Percentiles rank a stretch among this genome's conserved stretches.
Evolutionary conservation across 2,797 vertebrate genomes (phyloP).

Genomic region (Pangasius krempfi): DNA sequence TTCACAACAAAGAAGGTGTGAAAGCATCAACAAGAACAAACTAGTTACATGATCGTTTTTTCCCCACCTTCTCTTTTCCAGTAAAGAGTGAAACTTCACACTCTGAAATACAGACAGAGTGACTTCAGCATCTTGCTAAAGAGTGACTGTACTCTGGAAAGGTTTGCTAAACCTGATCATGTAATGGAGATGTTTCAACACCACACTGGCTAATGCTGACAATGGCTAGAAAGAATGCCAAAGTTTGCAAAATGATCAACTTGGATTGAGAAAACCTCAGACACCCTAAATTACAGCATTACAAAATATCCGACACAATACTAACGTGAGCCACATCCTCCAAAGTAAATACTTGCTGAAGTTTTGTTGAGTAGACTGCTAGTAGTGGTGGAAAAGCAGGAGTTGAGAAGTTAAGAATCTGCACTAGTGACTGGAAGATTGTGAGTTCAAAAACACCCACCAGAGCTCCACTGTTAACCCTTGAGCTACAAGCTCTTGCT

Average conservation of each 20-base stretch:
- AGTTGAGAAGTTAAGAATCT: neutral
- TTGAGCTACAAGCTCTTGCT: neutral
- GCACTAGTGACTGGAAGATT: neutral
- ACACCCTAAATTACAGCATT: slow-evolving; percentile 20
- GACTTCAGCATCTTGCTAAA: slow-evolving; percentile 27
- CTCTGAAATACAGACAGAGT: slow-evolving; percentile 7
- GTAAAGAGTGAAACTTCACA: slow-evolving; percentile 26
- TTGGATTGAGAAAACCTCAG: slow-evolving; percentile 20
- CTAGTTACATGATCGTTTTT: neutral
- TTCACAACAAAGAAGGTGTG: neutral
- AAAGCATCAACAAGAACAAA: neutral
- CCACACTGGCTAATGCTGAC: neutral
- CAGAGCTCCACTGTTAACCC: neutral
- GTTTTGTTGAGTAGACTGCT: neutral
- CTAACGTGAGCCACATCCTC: neutral
- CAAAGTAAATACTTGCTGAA: neutral
- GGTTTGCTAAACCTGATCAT: slow-evolving; percentile 17
- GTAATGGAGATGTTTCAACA: slow-evolving; percentile 33
- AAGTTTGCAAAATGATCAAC: slow-evolving; percentile 20
- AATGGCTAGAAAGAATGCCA: slow-evolving; percentile 10
- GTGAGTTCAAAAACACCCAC: neutral
- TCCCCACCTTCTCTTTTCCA: slow-evolving; percentile 29
- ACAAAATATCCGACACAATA: slow-evolving; percentile 22
- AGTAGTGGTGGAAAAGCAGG: neutral
- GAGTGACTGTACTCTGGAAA: slow-evolving; percentile 13